phyloP scores from a whole-genome alignment of 2,888 invertebrate species.

The Tachystola acroxantha region DNA sequence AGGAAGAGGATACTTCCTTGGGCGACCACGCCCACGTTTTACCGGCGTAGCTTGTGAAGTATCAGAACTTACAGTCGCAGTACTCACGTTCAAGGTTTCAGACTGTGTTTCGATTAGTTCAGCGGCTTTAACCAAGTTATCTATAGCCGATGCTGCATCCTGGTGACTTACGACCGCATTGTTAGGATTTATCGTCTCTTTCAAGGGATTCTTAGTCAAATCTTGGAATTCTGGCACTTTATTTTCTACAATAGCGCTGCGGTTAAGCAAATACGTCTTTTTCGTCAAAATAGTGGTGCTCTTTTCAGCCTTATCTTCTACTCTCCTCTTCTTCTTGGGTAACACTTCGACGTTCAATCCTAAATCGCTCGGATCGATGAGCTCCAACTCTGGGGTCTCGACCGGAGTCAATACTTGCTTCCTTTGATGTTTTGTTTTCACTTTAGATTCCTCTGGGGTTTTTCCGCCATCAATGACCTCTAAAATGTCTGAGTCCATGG shows the following conservation, averaged over 20 bases:
- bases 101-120: conserved; percentile 64
- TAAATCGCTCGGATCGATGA: conserved; percentile 63
- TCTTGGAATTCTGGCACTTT: conserved; percentile 24
- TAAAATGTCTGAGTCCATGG: conserved; percentile 48
- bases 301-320: conserved; percentile 54
- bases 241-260: conserved; percentile 32
- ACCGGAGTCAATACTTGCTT: conserved; percentile 72
- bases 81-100: conserved; percentile 32
- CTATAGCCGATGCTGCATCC: conserved; percentile 57
- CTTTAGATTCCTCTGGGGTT: conserved; percentile 45
- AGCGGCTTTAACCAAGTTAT: conserved; percentile 68
- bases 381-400: conserved; percentile 61
- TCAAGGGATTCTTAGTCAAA: conserved; percentile 24
- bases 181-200: conserved; percentile 30
- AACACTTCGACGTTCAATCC: conserved; percentile 40
- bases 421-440: conserved; percentile 64
- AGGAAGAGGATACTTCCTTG: conserved; percentile 63
- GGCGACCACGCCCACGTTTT: conserved; percentile 66
- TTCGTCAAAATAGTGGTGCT: conserved; percentile 49
- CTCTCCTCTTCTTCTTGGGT: conserved; percentile 60
- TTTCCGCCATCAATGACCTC: conserved; percentile 42
- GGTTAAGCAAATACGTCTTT: conserved; percentile 60
- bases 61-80: conserved; percentile 19
- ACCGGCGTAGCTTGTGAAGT: conserved; percentile 44
- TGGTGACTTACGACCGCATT: conserved; percentile 33